Base-by-base conservation (phyloP, 1,140 invertebrate species). In the Zophobas morio region DNA sequence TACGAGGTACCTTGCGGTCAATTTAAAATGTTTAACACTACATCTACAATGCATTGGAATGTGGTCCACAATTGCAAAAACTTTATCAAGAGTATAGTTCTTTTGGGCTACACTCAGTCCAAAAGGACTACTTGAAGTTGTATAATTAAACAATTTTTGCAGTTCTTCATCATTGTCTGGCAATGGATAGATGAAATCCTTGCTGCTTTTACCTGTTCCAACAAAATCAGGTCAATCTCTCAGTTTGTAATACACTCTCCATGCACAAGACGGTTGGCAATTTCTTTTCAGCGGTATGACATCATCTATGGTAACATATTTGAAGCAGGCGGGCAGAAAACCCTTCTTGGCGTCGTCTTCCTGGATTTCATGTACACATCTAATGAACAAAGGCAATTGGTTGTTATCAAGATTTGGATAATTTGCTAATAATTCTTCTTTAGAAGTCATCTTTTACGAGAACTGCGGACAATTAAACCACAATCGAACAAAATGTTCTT, bases 1-100 rank as follows among this genome's bases (percentile, higher is more conserved):
- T 63, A 63, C 35, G 57, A 63, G 57, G 57, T 63, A 63, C 60
- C 37, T 66, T 66, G 60, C 39, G 60, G 39, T 32, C 60, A 66
- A n/a, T n/a, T 66, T 66, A 66, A 66, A 42, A 66, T 66, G 37
- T 8, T 66, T 36, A 8, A 66, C 60, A 40, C 32, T 6, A 66
- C 60, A 66, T 40, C n/a, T 1, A 66, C 60, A 66, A 39, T 20
- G 8, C n/a, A 66, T 42, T 66, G 60, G 60, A 66, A 37, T 36
- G 42, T 66, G 42, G 60, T 66, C 36, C 39, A 66, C 60, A 1
- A 37, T 37, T n/a, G 57, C 57, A 63, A n/a, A 63, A 37, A 37
- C 35, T 63, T 39, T 63, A 63, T 63, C 57, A 63, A 2, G 40
- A 39, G 57, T 63, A 39, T 8, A 63, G 57, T 40, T 20, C 40